Conservation (phyloP, 2,888 invertebrate species). For the Eilema griseolum region DNA sequence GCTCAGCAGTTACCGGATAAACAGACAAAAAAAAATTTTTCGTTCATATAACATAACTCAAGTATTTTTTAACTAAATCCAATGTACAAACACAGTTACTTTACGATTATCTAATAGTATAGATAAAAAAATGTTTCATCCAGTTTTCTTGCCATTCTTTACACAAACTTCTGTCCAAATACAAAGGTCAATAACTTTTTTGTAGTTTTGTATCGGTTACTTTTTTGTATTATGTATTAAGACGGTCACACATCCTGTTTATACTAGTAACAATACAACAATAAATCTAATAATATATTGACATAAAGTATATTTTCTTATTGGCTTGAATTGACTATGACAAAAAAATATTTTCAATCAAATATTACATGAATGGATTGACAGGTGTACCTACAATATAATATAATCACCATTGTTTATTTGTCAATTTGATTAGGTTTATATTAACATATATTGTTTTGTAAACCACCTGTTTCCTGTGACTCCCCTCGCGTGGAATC, state of each 20-base stretch:
- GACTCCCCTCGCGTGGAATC: too few relatives aligned
- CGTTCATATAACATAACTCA: too few relatives aligned
- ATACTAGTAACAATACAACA: not conserved
- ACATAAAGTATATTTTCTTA: not conserved
- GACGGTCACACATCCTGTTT: not conserved
- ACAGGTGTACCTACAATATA: too few relatives aligned
- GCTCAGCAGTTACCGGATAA: too few relatives aligned
- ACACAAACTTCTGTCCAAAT: not conserved
- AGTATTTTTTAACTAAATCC: too few relatives aligned
- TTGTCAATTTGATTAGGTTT: not conserved
- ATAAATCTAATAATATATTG: not conserved
- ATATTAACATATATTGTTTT: not conserved
- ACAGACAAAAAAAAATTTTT: too few relatives aligned
- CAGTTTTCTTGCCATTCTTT: not conserved
- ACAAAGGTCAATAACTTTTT: conserved; percentile 1
- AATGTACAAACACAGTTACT: too few relatives aligned
- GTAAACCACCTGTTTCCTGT: too few relatives aligned
- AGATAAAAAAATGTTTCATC: too few relatives aligned
- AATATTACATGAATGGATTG: not conserved
- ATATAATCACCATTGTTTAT: not conserved
- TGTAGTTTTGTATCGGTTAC: not conserved
- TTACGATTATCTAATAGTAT: too few relatives aligned
- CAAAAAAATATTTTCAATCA: not conserved
- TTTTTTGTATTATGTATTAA: not conserved
- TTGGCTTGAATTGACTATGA: not conserved